Evolutionary conservation across 2,888 invertebrate genomes (phyloP).

Genomic region (Drosophila colorata): DNA sequence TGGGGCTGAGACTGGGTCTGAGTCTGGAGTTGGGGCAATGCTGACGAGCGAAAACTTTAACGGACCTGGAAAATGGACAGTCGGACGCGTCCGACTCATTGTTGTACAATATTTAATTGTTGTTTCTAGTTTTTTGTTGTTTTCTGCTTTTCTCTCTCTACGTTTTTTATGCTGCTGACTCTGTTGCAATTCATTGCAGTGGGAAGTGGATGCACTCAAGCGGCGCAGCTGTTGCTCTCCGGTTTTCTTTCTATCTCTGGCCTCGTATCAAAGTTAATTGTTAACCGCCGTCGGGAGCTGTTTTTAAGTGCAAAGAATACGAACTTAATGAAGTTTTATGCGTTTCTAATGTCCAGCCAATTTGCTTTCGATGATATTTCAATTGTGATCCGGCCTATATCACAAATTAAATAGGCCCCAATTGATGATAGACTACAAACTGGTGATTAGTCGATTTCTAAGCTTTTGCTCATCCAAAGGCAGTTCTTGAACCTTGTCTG

Average conservation of each 20-base stretch:
- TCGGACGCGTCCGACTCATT: slow-evolving; percentile 39
- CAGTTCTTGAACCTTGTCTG: slow-evolving; percentile 21
- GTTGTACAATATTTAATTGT: slow-evolving; percentile 59
- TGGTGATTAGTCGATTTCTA: background rate
- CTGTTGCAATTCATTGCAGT: slow-evolving; percentile 72
- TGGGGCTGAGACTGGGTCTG: slow-evolving; percentile 4
- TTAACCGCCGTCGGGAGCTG: slow-evolving; percentile 41
- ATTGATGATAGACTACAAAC: slow-evolving; percentile 10
- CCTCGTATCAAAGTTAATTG: slow-evolving; percentile 68
- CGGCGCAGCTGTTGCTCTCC: slow-evolving; percentile 57
- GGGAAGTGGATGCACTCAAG: slow-evolving; percentile 71
- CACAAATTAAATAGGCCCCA: slow-evolving; percentile 17
- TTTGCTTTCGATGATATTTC: slow-evolving; percentile 69
- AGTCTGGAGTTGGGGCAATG: slow-evolving; percentile 26
- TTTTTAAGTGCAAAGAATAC: slow-evolving; percentile 34
- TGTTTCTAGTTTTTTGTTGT: slow-evolving; percentile 19
- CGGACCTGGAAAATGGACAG: slow-evolving; percentile 34
- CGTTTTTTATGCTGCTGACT: slow-evolving; percentile 27
- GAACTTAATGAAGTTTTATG: slow-evolving; percentile 76
- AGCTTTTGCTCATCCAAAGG: slow-evolving; percentile 6
- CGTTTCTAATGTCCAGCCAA: slow-evolving; percentile 71
- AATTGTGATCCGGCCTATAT: slow-evolving; percentile 50
- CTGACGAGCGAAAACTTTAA: slow-evolving; percentile 64
- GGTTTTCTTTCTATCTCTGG: slow-evolving; percentile 48
- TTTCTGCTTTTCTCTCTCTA: slow-evolving; percentile 11